Percentiles rank a stretch among this genome's conserved stretches.
These are phyloP conservation scores for Nibea coibor DNA, from an alignment of 2,113 vertebrate species.

Conservation along the genomic window DNA sequence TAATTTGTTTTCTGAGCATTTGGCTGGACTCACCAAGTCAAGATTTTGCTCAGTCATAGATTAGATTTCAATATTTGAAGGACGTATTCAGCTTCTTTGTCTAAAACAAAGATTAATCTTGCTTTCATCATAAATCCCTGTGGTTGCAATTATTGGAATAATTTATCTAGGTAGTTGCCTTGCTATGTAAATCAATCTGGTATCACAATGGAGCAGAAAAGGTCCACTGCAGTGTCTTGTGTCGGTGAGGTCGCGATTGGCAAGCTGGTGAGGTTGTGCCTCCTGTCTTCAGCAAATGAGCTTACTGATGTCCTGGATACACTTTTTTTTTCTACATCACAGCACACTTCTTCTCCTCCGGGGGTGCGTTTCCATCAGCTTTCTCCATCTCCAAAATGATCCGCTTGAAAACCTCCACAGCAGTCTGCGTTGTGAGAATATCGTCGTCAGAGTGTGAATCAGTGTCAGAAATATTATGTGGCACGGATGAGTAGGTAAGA, in stretches of 20 bases:
- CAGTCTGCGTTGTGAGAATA: conserved; percentile 77
- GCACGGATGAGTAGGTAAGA: not conserved
- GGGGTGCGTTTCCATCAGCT: conserved; percentile 84
- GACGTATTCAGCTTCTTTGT: conserved; percentile 34
- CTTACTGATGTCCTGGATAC: conserved; percentile 68
- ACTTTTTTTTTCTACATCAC: conserved; percentile 78
- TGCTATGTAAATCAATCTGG: conserved; percentile 58
- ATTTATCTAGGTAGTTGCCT: conserved; percentile 50
- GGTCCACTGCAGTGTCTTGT: conserved; percentile 67
- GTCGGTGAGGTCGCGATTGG: conserved; percentile 70
- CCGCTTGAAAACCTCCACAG: conserved; percentile 87
- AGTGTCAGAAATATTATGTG: not conserved
- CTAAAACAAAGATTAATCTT: conserved; percentile 48
- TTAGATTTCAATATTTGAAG: conserved; percentile 39
- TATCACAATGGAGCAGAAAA: conserved; percentile 52
- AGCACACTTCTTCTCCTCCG: conserved; percentile 83
- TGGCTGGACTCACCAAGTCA: conserved; percentile 32
- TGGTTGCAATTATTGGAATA: conserved; percentile 44
- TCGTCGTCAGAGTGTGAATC: conserved; percentile 22
- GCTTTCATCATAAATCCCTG: conserved; percentile 35
- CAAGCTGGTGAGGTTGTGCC: conserved; percentile 79
- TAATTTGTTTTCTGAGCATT: conserved; percentile 29
- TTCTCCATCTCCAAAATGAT: conserved; percentile 90
- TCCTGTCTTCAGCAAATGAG: conserved; percentile 75
- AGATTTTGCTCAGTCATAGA: conserved; percentile 31